Evolutionary conservation across 2,113 vertebrate species (phyloP), one percentile per base, ranked within the genome.

Genomic region (Megaleporinus macrocephalus): DNA sequence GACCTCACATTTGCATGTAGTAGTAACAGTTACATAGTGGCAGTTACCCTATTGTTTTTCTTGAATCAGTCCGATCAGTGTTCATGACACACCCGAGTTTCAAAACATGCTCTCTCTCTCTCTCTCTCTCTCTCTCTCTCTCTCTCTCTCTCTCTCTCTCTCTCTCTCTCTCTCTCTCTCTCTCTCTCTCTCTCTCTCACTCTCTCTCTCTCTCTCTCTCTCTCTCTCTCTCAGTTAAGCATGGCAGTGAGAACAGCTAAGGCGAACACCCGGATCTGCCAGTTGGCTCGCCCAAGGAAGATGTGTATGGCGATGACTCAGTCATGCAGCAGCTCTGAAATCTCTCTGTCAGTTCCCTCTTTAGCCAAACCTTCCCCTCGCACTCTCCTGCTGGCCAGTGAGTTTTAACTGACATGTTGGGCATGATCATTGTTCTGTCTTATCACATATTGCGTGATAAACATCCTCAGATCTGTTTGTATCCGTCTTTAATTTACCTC

Each of bases 301-400:
- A n/a, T 3, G 9, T 79, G 84, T 36, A 76, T 62, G 22, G 4
- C 27, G 14, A 13, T 51, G 14, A 55, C 59, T 11, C 27, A 44
- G 16, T 55, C 13, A 36, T 47, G 26, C 27, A 41, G 16, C 11
- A 72, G 41, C 59, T 61, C 76, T 41, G 84, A 79, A 53, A 51
- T 70, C 22, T 71, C 41, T 15, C n/a, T 69, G 16, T 0, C 26
- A 13, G 72, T 57, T n/a, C 81, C 53, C 16, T 16, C 47, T 16
- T 63, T 73, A 44, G 57, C 71, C n/a, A 88, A 70, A 49, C 84
- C 89, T 5, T 89, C 91, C 0, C 73, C 90, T 16, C 90, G 89
- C 70, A 86, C 89, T 49, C 85, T 86, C 49, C 89, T 90, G 0
- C 90, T 94, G 0, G 90, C 93, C 18, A 80, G 91, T 93, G 41